phyloP scores from a whole-genome alignment of 2,113 vertebrate genomes.

The Rhinoderma darwinii region DNA sequence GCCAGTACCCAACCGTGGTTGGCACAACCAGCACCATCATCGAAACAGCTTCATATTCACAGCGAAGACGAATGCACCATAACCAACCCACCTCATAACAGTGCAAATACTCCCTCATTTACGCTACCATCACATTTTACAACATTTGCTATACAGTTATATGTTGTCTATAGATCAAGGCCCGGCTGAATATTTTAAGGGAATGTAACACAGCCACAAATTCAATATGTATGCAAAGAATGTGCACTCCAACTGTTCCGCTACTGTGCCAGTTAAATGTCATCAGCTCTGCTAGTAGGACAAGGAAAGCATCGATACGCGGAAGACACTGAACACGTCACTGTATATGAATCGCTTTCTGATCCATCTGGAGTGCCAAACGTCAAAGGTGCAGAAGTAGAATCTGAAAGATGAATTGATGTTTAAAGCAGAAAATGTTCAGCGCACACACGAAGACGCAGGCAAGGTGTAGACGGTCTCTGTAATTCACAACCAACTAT shows the following conservation, averaged over 20 bases:
- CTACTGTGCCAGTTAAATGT: not conserved
- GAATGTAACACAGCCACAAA: slow-evolving; percentile 16
- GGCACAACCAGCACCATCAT: slow-evolving; percentile 47
- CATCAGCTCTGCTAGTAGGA: not conserved
- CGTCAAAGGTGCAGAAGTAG: not conserved
- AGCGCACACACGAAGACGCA: not conserved
- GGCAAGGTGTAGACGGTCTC: not conserved
- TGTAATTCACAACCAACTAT: not conserved
- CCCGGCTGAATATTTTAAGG: not conserved
- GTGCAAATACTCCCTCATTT: not conserved
- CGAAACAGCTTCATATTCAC: slow-evolving; percentile 29
- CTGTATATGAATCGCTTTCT: not conserved
- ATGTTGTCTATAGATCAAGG: not conserved
- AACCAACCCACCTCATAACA: not conserved
- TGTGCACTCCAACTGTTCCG: slow-evolving; percentile 31
- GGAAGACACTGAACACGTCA: not conserved
- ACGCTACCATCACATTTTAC: not conserved
- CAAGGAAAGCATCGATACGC: slow-evolving; percentile 46
- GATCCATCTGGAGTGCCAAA: not conserved
- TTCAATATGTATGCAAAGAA: not conserved
- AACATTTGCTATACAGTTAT: not conserved
- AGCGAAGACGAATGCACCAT: not conserved
- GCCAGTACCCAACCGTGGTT: not conserved
- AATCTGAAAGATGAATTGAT: slow-evolving; percentile 35
- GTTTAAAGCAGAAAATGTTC: not conserved